A percentile compares a stretch with the other conserved stretches of the same genome.
Evolutionary conservation across 1,140 invertebrate genomes (phyloP).

Genomic region (Rhizoglyphus robini): DNA sequence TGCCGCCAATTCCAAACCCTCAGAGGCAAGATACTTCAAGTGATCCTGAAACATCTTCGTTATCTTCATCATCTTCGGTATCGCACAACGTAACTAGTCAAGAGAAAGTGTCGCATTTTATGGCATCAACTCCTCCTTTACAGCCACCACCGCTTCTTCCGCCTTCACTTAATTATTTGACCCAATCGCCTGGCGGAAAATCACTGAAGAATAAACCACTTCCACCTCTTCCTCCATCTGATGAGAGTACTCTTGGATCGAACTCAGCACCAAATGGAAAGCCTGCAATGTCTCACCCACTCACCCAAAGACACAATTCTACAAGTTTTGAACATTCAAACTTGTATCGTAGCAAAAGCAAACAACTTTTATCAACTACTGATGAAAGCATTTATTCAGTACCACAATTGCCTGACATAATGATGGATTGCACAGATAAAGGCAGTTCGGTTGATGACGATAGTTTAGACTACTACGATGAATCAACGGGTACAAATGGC

Average conservation of each 20-base stretch:
- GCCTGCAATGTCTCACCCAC: not conserved
- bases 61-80: not conserved
- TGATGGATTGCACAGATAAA: not conserved
- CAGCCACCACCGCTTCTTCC: not conserved
- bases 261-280: not conserved
- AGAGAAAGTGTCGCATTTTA: not conserved
- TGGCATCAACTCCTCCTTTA: not conserved
- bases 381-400: constrained; percentile 17
- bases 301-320: not conserved
- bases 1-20: constrained; percentile 13
- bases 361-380: not conserved
- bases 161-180: not conserved
- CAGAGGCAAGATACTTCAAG: not conserved
- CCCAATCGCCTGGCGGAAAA: not conserved
- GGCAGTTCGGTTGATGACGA: constrained; percentile 10
- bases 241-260: not conserved
- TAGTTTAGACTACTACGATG: constrained; percentile 7
- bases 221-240: constrained; percentile 5
- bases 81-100: not conserved
- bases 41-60: not conserved
- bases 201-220: constrained; percentile 10
- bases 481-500: not conserved
- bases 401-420: not conserved
- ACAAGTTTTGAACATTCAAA: not conserved
- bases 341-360: not conserved